Evolutionary conservation across 2,113 vertebrate species (phyloP), one percentile per base, ranked within the genome.

Genomic region (Marmota flaviventris): DNA sequence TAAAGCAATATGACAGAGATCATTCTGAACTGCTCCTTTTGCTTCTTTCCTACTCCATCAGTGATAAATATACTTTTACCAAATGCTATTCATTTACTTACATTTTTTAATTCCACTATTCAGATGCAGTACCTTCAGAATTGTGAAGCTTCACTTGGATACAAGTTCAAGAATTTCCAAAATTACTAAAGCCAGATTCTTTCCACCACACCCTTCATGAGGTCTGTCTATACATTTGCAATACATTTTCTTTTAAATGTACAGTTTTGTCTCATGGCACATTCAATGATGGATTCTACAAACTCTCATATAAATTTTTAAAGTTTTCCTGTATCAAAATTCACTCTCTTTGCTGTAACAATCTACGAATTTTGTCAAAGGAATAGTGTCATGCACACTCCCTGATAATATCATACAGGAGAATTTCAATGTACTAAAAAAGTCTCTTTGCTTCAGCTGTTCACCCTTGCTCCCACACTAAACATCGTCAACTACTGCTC

Each of bases 381-480:
- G 0, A 17, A 12, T 24, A 48, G 0, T 70, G 3, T 4, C 8
- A 37, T 37, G 8, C 4, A 37, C 37, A 24, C 20, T 32, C 48
- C 61, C 18, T 61, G 13, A 48, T 0, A 75, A 18, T 37, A 67
- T 12, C 17, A 48, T 12, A 17, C 18, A 61, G 32, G 17, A n/a
- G 7, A 87, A 5, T 32, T 58, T 70, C 22, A 27, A 7, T 14
- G 51, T 7, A 37, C 29, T 48, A 25, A 72, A 16, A 48, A 48
- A 25, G 14, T 29, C 4, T 12, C 39, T 39, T 24, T 14, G 7
- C 11, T 70, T 72, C 37, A 29, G 5, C 16, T 63, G 12, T 17
- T 20, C 25, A 79, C 7, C 0, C 34, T 69, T 2, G 22, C 13
- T 14, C 17, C 17, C 29, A 14, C 17, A 37, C 37, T 32, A 45